Conservation (phyloP, 2,888 invertebrate genomes). For the Heteropelma amictum region DNA sequence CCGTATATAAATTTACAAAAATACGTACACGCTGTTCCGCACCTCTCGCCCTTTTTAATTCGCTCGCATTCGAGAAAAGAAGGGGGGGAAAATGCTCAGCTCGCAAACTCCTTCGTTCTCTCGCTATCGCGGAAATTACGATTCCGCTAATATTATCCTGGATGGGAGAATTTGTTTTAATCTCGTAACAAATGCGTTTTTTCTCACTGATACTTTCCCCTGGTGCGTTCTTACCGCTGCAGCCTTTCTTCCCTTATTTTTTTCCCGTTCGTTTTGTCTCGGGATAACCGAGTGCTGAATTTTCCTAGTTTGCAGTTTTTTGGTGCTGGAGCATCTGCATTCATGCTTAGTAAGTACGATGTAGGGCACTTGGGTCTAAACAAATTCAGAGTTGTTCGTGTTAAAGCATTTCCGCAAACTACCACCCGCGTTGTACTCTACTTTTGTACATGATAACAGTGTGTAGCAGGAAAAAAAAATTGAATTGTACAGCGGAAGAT, state of each 20-base stretch:
- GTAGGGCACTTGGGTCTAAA: slow-evolving; percentile 54
- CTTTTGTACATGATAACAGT: too few relatives aligned
- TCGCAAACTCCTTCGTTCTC: slow-evolving; percentile 1
- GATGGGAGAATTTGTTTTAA: slow-evolving; percentile 20
- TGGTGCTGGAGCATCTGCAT: slow-evolving; percentile 61
- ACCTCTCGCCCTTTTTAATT: slow-evolving; percentile 27
- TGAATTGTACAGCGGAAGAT: too few relatives aligned
- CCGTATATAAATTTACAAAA: neutral
- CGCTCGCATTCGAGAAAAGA: neutral
- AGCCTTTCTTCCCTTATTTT: neutral
- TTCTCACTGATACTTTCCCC: neutral
- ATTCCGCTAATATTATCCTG: slow-evolving; percentile 29
- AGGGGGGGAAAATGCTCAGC: neutral
- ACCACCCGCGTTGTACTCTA: too few relatives aligned
- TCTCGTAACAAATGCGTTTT: slow-evolving; percentile 31
- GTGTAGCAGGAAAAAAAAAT: too few relatives aligned
- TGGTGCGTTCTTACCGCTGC: too few relatives aligned
- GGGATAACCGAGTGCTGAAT: slow-evolving; percentile 54
- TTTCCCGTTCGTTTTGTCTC: slow-evolving; percentile 27
- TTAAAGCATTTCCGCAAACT: too few relatives aligned
- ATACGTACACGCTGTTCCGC: neutral
- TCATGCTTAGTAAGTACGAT: slow-evolving; percentile 67
- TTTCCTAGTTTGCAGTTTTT: slow-evolving; percentile 41
- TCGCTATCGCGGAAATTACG: slow-evolving; percentile 27
- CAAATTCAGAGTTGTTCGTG: too few relatives aligned